phyloP scores from a whole-genome alignment of 2,888 invertebrate genomes.

The Lepidonotus clava region DNA sequence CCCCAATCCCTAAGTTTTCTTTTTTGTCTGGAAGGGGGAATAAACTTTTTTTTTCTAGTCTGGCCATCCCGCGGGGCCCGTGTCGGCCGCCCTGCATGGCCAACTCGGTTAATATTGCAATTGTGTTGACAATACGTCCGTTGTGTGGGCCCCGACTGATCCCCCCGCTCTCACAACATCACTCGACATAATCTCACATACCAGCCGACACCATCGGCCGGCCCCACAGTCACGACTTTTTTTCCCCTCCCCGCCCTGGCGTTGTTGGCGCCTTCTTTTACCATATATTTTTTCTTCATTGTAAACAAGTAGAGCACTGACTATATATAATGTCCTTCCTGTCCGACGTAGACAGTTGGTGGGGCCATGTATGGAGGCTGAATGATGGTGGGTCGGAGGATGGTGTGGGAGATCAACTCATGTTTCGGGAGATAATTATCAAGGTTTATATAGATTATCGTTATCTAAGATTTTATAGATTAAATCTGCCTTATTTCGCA shows the following conservation, averaged over 20 bases:
- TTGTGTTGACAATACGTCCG: conserved; percentile 17
- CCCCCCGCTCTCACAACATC: background rate
- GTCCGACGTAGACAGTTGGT: background rate
- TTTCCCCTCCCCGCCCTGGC: background rate
- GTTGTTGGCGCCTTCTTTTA: background rate
- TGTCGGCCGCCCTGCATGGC: conserved; percentile 21
- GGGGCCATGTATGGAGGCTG: background rate
- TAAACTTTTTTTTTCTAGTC: no score
- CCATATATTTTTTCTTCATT: background rate
- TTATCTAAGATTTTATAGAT: no score
- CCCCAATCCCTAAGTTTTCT: no score
- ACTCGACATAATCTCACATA: background rate
- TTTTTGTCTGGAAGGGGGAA: no score
- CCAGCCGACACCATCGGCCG: background rate
- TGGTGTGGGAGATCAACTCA: no score
- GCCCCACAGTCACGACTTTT: background rate
- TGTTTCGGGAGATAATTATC: no score
- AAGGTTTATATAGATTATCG: no score
- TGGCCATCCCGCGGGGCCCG: no score
- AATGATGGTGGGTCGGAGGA: background rate
- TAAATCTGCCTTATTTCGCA: no score
- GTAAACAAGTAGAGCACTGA: background rate
- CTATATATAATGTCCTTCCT: background rate
- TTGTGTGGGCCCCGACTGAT: background rate
- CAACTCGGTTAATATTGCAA: conserved; percentile 45